Percentiles rank a stretch among this genome's conserved stretches.
Evolutionary conservation across 2,797 vertebrate species (phyloP).

Genomic region (Bucorvus abyssinicus): DNA sequence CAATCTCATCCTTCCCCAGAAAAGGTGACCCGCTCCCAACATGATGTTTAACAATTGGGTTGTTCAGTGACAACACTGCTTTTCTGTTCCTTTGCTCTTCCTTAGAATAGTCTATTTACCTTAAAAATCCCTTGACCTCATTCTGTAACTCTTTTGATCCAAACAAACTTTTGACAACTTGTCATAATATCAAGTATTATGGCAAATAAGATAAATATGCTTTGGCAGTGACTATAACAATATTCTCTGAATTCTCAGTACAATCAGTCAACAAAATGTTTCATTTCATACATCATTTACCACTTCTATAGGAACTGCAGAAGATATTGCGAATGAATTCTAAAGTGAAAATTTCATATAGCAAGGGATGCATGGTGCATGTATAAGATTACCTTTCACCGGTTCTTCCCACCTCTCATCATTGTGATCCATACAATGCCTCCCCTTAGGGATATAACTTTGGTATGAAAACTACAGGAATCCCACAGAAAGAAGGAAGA

Average conservation of each 20-base stretch:
- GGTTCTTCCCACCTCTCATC: background rate
- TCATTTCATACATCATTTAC: conserved; percentile 44
- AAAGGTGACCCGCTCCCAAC: conserved; percentile 20
- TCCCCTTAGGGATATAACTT: background rate
- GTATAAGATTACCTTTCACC: background rate
- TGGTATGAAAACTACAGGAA: background rate
- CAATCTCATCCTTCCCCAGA: background rate
- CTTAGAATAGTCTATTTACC: background rate
- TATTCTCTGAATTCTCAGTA: background rate
- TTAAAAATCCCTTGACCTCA: background rate
- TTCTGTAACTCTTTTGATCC: background rate
- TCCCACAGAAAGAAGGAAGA: background rate
- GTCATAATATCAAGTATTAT: background rate
- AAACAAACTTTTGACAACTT: background rate
- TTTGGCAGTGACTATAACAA: background rate
- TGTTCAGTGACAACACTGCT: background rate
- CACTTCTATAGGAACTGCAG: background rate
- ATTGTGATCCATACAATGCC: background rate
- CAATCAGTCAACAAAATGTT: conserved; percentile 18
- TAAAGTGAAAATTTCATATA: background rate
- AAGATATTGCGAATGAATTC: background rate
- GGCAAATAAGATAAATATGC: conserved; percentile 6
- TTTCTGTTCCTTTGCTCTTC: background rate
- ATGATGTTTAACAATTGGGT: background rate
- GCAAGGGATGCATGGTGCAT: background rate